phyloP scores from a whole-genome alignment of 2,888 invertebrate genomes.

The Hirtodrosophila trivittata region DNA sequence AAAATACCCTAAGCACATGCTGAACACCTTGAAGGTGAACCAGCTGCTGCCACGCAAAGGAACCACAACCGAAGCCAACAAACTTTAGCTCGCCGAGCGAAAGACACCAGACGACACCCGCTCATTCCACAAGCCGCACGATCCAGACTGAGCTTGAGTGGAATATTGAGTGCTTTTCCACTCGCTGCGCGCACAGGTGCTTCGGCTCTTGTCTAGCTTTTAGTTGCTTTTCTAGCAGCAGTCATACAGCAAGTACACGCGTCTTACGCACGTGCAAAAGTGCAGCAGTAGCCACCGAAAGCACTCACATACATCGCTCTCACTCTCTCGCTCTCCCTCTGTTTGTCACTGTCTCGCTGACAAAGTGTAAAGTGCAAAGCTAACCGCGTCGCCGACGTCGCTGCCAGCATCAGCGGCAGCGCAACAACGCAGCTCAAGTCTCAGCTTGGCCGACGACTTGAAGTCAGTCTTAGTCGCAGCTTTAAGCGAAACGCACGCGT shows the following conservation, averaged over 20 bases:
- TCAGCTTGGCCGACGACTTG: slow-evolving; percentile 45
- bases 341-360: slow-evolving; percentile 24
- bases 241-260: slow-evolving; percentile 48
- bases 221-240: slow-evolving; percentile 57
- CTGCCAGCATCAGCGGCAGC: slow-evolving; percentile 21
- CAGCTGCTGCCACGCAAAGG: slow-evolving; percentile 38
- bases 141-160: slow-evolving; percentile 20
- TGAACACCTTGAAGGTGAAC: slow-evolving; percentile 65
- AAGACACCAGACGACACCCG: slow-evolving; percentile 45
- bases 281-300: slow-evolving; percentile 57
- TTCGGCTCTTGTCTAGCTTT: slow-evolving; percentile 38
- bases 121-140: slow-evolving; percentile 47
- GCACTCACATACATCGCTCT: slow-evolving; percentile 18
- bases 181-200: slow-evolving; percentile 48
- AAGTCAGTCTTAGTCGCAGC: slow-evolving; percentile 80
- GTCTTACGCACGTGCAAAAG: slow-evolving; percentile 62
- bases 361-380: slow-evolving; percentile 82
- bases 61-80: slow-evolving; percentile 69
- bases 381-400: slow-evolving; percentile 47
- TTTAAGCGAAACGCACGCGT: slow-evolving; percentile 77
- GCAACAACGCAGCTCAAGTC: slow-evolving; percentile 48
- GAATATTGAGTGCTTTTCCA: slow-evolving; percentile 40
- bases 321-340: slow-evolving; percentile 19
- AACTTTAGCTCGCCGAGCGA: slow-evolving; percentile 47
- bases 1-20: slow-evolving; percentile 37